Evolutionary conservation across 2,888 invertebrate species (phyloP).

Genomic region (Tetragnatha montana): DNA sequence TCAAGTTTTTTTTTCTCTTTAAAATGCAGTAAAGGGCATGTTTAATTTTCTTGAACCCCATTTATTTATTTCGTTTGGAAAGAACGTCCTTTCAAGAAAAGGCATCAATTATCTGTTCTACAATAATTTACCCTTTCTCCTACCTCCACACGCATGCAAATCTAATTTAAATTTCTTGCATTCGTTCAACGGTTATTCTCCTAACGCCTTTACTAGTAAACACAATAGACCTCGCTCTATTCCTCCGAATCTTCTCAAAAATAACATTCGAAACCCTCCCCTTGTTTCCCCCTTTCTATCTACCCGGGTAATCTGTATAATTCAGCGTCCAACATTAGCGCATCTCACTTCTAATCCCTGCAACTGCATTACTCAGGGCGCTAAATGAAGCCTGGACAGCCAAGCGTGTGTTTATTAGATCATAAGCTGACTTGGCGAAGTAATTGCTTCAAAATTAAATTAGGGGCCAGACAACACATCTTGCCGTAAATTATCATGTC

Average conservation of each 20-base stretch:
- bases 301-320: background rate
- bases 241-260: background rate
- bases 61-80: too few relatives aligned
- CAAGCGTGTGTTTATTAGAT: constrained; percentile 38
- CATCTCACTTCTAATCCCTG: background rate
- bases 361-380: constrained; percentile 1
- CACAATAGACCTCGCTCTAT: background rate
- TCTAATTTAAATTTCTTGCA: too few relatives aligned
- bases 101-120: too few relatives aligned
- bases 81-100: too few relatives aligned
- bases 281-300: background rate
- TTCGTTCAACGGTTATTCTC: too few relatives aligned
- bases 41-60: too few relatives aligned
- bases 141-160: too few relatives aligned
- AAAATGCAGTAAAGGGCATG: too few relatives aligned
- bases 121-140: too few relatives aligned
- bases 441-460: constrained; percentile 57
- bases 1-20: too few relatives aligned
- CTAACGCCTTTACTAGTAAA: too few relatives aligned
- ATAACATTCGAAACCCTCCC: background rate
- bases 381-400: constrained; percentile 40
- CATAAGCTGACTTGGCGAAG: constrained; percentile 42
- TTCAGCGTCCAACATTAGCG: background rate
- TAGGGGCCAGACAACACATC: constrained; percentile 10
- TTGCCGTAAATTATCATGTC: constrained; percentile 32